Conservation (phyloP, 2,113 vertebrate genomes). For the Sinocyclocheilus grahami region DNA sequence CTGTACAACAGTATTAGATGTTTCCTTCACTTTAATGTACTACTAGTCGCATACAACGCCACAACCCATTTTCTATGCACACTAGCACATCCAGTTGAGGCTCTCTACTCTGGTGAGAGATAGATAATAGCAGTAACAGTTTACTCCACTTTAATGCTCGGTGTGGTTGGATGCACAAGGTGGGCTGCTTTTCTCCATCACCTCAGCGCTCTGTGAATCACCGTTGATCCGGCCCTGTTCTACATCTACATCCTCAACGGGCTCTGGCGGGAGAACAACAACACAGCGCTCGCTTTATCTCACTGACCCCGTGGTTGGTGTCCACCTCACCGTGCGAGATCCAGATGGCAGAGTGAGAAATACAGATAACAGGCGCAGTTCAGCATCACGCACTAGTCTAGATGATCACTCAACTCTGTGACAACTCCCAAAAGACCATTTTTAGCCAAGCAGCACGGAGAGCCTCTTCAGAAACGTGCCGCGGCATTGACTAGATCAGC, state of each 20-base stretch:
- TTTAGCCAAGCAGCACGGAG: no score
- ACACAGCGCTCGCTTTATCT: not conserved
- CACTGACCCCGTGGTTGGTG: not conserved
- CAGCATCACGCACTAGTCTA: not conserved
- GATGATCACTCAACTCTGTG: not conserved
- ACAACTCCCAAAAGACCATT: no score
- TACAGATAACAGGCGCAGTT: not conserved
- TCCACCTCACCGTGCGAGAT: no score
- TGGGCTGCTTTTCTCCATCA: not conserved
- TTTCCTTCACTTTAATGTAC: not conserved
- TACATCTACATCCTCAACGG: not conserved
- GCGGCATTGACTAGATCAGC: no score
- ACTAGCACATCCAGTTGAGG: not conserved
- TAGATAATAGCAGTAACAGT: not conserved
- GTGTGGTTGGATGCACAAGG: not conserved
- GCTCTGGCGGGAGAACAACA: not conserved
- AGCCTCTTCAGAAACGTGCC: no score
- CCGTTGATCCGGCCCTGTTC: not conserved
- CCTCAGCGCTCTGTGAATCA: slow-evolving; percentile 13
- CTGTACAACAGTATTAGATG: not conserved
- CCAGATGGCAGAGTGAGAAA: not conserved
- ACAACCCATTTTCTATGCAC: not conserved
- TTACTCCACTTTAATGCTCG: not conserved
- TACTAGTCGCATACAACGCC: not conserved
- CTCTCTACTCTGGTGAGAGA: no score